Evolutionary conservation across 2,888 invertebrate species (phyloP).

Genomic region (Andrena chrysosceles): DNA sequence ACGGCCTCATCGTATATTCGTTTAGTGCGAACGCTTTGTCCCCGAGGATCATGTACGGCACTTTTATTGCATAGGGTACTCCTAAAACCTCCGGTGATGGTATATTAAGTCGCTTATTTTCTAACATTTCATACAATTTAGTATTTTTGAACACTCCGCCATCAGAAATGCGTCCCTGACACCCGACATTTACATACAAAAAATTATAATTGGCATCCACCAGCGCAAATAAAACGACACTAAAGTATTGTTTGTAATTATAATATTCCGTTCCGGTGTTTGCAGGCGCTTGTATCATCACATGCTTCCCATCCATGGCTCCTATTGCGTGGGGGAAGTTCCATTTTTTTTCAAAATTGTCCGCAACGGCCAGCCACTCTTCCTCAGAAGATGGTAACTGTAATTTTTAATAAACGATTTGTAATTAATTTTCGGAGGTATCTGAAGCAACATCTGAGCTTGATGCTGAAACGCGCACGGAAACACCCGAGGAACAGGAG

Average conservation of each 20-base stretch:
- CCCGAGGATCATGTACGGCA: not conserved
- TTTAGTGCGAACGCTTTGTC: not conserved
- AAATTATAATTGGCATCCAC: not conserved
- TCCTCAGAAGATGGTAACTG: too few species aligned
- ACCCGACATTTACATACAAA: not conserved
- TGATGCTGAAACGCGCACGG: too few species aligned
- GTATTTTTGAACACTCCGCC: not conserved
- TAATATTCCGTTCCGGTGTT: not conserved
- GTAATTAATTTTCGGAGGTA: too few species aligned
- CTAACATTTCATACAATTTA: not conserved
- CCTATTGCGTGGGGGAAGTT: too few species aligned
- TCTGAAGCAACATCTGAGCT: too few species aligned
- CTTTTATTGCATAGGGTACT: not conserved
- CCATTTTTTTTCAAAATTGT: too few species aligned
- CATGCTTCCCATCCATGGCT: too few species aligned
- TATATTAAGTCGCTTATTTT: not conserved
- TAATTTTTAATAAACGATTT: too few species aligned
- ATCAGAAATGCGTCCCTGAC: not conserved
- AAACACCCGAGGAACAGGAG: too few species aligned
- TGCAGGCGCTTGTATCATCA: not conserved
- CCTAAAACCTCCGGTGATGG: too few species aligned
- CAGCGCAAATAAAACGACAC: not conserved
- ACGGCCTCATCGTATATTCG: not conserved
- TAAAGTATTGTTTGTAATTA: not conserved
- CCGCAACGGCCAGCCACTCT: too few species aligned